These are phyloP conservation scores for Galagoides demidoff DNA, from an alignment of 2,797 vertebrate species.

Conservation along the genomic window DNA sequence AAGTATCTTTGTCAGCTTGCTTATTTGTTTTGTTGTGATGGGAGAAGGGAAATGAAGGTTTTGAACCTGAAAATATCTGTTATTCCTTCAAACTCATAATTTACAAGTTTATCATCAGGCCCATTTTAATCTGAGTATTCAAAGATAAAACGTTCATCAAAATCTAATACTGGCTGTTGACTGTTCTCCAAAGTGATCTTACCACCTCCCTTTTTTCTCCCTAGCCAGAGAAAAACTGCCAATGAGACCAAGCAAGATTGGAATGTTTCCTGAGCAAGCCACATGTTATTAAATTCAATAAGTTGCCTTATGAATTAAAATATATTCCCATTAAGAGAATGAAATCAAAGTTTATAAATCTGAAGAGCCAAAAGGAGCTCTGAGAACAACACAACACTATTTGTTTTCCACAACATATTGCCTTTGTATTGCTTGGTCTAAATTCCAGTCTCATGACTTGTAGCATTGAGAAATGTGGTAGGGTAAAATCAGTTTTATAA, in stretches of 20 bases:
- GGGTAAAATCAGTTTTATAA: not conserved
- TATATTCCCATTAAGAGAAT: not conserved
- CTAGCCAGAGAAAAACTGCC: not conserved
- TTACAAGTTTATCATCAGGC: not conserved
- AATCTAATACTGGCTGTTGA: not conserved
- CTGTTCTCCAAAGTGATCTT: not conserved
- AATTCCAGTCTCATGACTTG: not conserved
- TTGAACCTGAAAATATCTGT: too few relatives aligned
- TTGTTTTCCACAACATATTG: not conserved
- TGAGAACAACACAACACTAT: not conserved
- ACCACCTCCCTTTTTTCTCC: not conserved
- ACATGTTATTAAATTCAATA: not conserved
- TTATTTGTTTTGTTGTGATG: not conserved
- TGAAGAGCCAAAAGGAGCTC: not conserved
- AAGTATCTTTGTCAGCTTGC: not conserved
- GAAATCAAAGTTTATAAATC: not conserved
- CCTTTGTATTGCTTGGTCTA: not conserved
- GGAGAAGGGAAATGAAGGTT: not conserved
- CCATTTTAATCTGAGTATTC: not conserved
- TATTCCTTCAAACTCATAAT: not conserved
- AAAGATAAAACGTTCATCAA: not conserved
- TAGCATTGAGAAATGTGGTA: not conserved
- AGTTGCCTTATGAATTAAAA: not conserved
- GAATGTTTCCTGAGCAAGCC: not conserved
- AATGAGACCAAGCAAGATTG: not conserved